Conservation (phyloP, 2,888 invertebrate genomes). For the Chymomyza caudatula region DNA sequence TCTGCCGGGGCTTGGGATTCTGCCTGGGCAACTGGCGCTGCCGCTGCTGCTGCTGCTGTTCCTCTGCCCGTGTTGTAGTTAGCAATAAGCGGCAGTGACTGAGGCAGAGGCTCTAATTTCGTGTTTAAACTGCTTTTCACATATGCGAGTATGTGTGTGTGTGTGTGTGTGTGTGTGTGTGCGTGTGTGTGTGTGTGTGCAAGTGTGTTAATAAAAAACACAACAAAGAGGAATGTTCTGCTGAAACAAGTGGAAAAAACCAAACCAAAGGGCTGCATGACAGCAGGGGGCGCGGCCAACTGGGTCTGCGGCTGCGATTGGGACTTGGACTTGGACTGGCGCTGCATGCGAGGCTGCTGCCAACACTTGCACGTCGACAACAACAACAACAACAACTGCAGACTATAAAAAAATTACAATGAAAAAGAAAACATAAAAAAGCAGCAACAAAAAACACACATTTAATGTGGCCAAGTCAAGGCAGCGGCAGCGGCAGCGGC, state of each 20-base stretch:
- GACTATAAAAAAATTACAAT: conserved; percentile 28
- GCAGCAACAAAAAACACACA: conserved; percentile 17
- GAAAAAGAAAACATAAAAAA: conserved; percentile 20
- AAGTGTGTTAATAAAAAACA: conserved; percentile 14
- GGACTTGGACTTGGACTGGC: not conserved
- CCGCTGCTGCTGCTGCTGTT: not conserved
- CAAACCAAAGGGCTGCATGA: conserved; percentile 35
- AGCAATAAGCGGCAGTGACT: conserved; percentile 7
- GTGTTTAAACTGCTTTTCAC: conserved; percentile 67
- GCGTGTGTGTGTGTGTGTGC: not conserved
- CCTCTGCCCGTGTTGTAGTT: not conserved
- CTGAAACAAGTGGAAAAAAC: conserved; percentile 54
- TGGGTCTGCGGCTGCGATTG: not conserved
- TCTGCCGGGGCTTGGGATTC: conserved; percentile 6
- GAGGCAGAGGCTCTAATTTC: conserved; percentile 59
- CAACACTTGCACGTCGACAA: conserved; percentile 37
- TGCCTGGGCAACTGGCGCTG: not conserved
- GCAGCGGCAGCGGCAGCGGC: not conserved
- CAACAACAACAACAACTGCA: conserved; percentile 19
- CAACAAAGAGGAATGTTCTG: conserved; percentile 39
- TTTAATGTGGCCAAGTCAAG: conserved; percentile 4
- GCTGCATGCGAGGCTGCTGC: conserved; percentile 11
- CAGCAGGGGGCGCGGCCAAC: conserved; percentile 46
- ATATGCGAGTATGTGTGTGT: conserved; percentile 14
- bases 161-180: not conserved